Conservation (phyloP, 2,888 invertebrate genomes). For the Cybosia mesomella region DNA sequence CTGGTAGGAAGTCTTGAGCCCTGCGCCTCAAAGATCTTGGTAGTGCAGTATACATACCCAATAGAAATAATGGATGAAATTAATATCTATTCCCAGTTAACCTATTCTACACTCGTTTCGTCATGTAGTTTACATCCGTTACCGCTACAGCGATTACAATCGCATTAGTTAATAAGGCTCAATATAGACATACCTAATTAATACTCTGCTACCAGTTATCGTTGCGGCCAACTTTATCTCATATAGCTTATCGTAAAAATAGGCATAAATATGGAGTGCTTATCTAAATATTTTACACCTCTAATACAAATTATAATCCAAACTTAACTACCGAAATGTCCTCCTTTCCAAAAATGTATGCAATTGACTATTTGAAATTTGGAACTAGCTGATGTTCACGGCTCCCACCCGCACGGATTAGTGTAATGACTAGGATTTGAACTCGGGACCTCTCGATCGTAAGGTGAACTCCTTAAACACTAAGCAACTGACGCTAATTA, state of each 20-base stretch:
- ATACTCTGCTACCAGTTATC: conserved; percentile 36
- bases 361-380: too few relatives aligned
- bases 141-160: conserved; percentile 17
- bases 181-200: conserved; percentile 19
- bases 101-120: neutral
- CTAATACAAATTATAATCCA: neutral
- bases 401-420: too few relatives aligned
- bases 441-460: too few relatives aligned
- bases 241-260: conserved; percentile 14
- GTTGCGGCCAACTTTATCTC: conserved; percentile 29
- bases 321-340: neutral
- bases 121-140: neutral
- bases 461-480: too few relatives aligned
- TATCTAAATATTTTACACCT: conserved; percentile 8
- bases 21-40: too few relatives aligned
- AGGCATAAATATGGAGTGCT: neutral
- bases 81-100: too few relatives aligned
- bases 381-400: too few relatives aligned
- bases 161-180: conserved; percentile 18
- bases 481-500: too few relatives aligned
- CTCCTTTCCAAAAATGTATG: neutral
- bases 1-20: too few relatives aligned
- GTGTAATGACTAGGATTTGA: too few relatives aligned
- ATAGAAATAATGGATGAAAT: too few relatives aligned
- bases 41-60: too few relatives aligned